Percentiles rank a stretch among this genome's conserved stretches.
These are phyloP conservation scores for Syrmaticus mikado DNA, from an alignment of 2,113 vertebrate species.

Conservation along the genomic window DNA sequence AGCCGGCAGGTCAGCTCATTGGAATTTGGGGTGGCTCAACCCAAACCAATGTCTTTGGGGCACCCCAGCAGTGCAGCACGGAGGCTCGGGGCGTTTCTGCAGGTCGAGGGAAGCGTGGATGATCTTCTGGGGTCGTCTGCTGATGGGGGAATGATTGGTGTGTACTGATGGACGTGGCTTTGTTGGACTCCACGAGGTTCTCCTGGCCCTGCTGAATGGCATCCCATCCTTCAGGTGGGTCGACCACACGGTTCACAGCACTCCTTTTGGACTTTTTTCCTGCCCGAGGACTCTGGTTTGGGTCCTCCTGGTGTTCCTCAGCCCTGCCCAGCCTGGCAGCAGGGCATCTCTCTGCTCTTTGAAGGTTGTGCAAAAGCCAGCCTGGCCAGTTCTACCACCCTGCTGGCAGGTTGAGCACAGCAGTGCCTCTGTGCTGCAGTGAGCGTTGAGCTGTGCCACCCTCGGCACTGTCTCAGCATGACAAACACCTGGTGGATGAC, in stretches of 20 bases:
- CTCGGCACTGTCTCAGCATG: too few relatives aligned
- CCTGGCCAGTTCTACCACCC: background rate
- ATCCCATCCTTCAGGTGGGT: too few relatives aligned
- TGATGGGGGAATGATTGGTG: background rate
- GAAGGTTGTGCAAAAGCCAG: background rate
- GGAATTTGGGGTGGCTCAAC: background rate
- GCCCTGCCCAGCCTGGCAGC: background rate
- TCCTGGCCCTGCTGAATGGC: too few relatives aligned
- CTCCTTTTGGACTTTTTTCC: background rate
- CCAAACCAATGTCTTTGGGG: background rate
- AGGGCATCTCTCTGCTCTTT: background rate
- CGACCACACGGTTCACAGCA: background rate
- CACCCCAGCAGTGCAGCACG: too few relatives aligned
- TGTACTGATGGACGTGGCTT: accelerated
- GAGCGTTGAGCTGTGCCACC: background rate
- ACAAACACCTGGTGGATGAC: background rate
- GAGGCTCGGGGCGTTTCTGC: background rate
- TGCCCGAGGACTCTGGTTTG: background rate
- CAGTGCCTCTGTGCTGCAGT: background rate
- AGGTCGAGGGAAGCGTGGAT: background rate
- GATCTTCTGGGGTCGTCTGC: background rate
- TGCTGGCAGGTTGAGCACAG: background rate
- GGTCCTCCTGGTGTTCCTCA: background rate
- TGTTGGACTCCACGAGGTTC: too few relatives aligned
- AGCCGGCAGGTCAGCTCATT: too few relatives aligned